These are phyloP conservation scores for Sphaeridia pumilis DNA, from an alignment of 2,888 invertebrate genomes.

Conservation along the genomic window DNA sequence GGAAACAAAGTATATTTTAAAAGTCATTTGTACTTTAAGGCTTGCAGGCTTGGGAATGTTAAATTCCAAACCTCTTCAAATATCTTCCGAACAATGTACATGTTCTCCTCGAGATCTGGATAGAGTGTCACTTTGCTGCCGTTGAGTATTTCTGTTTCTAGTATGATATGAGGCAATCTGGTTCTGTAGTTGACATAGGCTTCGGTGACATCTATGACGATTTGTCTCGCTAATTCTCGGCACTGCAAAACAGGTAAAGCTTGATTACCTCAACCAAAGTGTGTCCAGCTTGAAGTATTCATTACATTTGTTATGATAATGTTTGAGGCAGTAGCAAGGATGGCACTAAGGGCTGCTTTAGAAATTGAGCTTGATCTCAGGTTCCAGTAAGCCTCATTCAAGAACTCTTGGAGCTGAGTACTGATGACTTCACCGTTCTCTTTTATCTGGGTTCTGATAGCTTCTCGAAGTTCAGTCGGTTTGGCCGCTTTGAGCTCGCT, in stretches of 20 bases:
- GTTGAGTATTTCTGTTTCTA: slow-evolving; percentile 29
- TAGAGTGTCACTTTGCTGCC: slow-evolving; percentile 18
- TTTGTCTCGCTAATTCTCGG: slow-evolving; percentile 3
- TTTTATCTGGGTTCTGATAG: slow-evolving; percentile 22
- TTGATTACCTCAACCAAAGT: no score
- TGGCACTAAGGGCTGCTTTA: slow-evolving; percentile 13
- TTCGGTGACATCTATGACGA: slow-evolving; percentile 16
- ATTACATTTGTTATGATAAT: slow-evolving; percentile 27
- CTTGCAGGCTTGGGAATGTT: no score
- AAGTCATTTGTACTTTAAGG: no score
- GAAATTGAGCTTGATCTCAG: slow-evolving; percentile 10
- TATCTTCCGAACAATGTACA: slow-evolving; percentile 32
- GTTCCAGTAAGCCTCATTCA: slow-evolving; percentile 21
- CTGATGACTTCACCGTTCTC: slow-evolving; percentile 25
- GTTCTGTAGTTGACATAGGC: slow-evolving; percentile 26
- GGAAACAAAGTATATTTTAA: no score
- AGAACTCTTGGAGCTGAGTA: slow-evolving; percentile 20
- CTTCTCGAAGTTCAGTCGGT: slow-evolving; percentile 29
- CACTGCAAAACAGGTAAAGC: not conserved
- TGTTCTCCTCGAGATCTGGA: slow-evolving; percentile 26
- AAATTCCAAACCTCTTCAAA: slow-evolving; percentile 34
- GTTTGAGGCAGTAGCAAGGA: slow-evolving; percentile 27
- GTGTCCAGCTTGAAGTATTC: no score
- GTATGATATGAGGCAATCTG: slow-evolving; percentile 23
- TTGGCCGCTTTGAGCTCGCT: slow-evolving; percentile 17